Evolutionary conservation across 2,888 invertebrate species (phyloP), one percentile per base, ranked within the genome.

Genomic region (Apodemia arnacis): DNA sequence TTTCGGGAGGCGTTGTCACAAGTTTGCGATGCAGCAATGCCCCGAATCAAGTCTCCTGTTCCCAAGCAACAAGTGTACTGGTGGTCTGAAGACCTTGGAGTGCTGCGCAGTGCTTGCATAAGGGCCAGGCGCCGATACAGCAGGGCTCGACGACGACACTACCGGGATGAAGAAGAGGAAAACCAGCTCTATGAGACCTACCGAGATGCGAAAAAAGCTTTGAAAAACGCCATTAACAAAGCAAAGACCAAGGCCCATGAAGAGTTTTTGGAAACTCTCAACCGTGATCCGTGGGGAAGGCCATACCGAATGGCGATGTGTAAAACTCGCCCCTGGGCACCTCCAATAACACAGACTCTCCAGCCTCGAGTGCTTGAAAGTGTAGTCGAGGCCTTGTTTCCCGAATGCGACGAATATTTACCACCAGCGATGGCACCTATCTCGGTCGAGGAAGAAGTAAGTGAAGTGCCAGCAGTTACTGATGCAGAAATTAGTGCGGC

Each of bases 231-330:
- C n/a, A 59, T 59, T 6, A 21, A 2, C 6, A n/a, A n/a, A 8
- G n/a, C 59, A 7, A 59, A 59, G 21, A 10, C 21, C 6, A n/a
- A 59, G 15, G 59, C 54, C 18, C n/a, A n/a, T 6, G 54, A 54
- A 13, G 15, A 54, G 54, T 18, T 54, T 15, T 15, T 54, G 15
- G 54, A 54, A n/a, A 54, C 73, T 1, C 63, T 78, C 0, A 34
- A 81, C 1, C 27, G 21, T 13, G 85, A 85, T n/a, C 85, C 82
- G 8, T 85, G 85, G 82, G 85, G 82, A 0, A 44, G 85, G 27
- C 79, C 85, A 0, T 85, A 85, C 34, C 63, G 49, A 21, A 34
- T 49, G 15, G 82, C 78, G 11, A 54, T 66, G 27, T 7, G 27
- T 1, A 82, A 85, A 15, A 44, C 82, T 10, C 75, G 85, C n/a